phyloP scores from a whole-genome alignment of 2,797 vertebrate genomes.

The Sciurus vulgaris region DNA sequence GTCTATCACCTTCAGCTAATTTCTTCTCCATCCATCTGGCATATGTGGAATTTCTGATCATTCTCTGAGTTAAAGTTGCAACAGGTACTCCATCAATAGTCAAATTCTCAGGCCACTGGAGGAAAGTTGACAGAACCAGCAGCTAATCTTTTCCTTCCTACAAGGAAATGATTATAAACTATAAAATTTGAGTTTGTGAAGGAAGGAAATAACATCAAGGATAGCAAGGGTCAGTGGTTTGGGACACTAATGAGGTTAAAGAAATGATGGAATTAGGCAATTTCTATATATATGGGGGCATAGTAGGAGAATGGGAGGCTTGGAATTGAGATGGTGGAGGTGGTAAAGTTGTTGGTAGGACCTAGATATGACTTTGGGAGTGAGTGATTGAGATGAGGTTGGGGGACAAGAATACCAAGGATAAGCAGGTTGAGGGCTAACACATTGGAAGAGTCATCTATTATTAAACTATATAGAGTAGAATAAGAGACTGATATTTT shows the following conservation, averaged over 20 bases:
- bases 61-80: background rate
- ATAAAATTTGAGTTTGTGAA: background rate
- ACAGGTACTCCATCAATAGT: background rate
- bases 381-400: background rate
- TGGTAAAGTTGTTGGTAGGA: background rate
- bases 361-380: background rate
- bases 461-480: background rate
- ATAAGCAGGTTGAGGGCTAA: background rate
- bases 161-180: background rate
- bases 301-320: background rate
- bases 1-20: background rate
- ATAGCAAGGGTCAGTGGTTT: background rate
- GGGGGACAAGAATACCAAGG: background rate
- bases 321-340: background rate
- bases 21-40: background rate
- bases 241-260: background rate
- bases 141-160: background rate
- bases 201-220: background rate
- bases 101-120: background rate
- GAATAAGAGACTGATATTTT: background rate
- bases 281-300: background rate
- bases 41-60: background rate
- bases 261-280: background rate
- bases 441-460: background rate
- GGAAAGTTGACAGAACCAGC: background rate